phyloP scores from a whole-genome alignment of 2,888 invertebrate species.

The Drosophila pegasa region DNA sequence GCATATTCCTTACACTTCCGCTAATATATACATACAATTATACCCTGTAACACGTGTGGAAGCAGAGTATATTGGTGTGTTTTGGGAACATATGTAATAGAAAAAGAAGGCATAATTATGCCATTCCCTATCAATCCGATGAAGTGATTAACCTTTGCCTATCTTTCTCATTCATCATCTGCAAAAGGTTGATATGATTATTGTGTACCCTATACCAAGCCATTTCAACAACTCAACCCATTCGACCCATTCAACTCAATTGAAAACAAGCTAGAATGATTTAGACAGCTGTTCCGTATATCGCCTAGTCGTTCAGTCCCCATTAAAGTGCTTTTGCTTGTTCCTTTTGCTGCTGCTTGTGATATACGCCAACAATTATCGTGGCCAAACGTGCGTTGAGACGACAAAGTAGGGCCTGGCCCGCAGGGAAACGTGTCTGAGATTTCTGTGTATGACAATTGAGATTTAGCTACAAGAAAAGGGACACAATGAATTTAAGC shows the following conservation, averaged over 20 bases:
- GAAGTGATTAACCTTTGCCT: too few species aligned
- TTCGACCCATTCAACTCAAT: too few species aligned
- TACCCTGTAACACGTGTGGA: background rate
- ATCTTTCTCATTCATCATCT: background rate
- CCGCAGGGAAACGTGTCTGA: slow-evolving; percentile 21
- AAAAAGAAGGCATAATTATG: too few species aligned
- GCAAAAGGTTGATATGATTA: background rate
- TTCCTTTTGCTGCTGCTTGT: slow-evolving; percentile 17
- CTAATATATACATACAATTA: background rate
- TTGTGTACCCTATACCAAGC: background rate
- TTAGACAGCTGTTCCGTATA: background rate
- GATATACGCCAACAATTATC: slow-evolving; percentile 78
- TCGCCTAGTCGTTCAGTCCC: background rate
- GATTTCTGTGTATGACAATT: slow-evolving; percentile 48
- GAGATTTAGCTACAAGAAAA: slow-evolving; percentile 17
- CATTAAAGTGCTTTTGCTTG: background rate
- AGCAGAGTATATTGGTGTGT: background rate
- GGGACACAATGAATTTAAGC: background rate
- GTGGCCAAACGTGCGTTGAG: slow-evolving; percentile 49
- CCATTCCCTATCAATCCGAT: background rate
- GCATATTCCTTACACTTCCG: slow-evolving; percentile 27
- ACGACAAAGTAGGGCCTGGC: background rate
- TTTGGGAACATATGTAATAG: background rate
- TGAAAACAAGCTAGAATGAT: background rate
- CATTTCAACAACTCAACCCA: background rate